Percentiles rank a stretch among this genome's conserved stretches.
Evolutionary conservation across 92 coral and sea anemone species (phyloP).

Genomic region (Pocillopora grandis): DNA sequence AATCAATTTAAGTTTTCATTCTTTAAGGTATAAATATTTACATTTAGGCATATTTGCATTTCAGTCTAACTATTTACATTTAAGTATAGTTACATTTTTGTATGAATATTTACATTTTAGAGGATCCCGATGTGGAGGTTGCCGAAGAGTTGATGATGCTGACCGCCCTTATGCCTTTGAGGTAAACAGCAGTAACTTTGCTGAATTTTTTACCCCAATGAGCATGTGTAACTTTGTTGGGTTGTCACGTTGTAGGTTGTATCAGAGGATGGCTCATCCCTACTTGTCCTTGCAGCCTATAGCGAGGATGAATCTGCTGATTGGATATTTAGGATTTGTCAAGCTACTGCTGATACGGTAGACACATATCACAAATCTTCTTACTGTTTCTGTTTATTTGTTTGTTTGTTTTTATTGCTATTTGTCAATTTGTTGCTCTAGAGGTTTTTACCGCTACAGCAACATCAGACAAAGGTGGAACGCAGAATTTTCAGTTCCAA

Average conservation of each 20-base stretch:
- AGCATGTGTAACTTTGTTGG: neutral
- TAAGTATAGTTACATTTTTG: neutral
- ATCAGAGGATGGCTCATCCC: constrained; percentile 27
- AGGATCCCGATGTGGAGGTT: constrained; percentile 75
- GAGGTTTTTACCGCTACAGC: no score
- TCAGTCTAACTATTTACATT: constrained; percentile 17
- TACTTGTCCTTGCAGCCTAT: constrained; percentile 47
- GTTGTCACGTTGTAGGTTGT: neutral
- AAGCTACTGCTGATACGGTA: constrained; percentile 63
- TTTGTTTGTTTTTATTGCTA: neutral
- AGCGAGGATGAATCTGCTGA: constrained; percentile 65
- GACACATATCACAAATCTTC: neutral
- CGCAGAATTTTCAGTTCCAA: no score
- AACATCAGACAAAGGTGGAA: no score
- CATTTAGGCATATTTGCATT: neutral
- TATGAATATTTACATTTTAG: constrained; percentile 28
- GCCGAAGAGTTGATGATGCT: constrained; percentile 70
- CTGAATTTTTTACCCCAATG: neutral
- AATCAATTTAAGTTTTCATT: neutral
- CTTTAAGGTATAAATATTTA: no score
- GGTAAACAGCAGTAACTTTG: constrained; percentile 32
- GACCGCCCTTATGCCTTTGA: constrained; percentile 74
- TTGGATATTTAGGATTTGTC: constrained; percentile 70
- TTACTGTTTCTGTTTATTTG: neutral
- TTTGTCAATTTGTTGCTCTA: no score